Evolutionary conservation across 2,888 invertebrate genomes (phyloP).

Genomic region (Metallyticus violacea): DNA sequence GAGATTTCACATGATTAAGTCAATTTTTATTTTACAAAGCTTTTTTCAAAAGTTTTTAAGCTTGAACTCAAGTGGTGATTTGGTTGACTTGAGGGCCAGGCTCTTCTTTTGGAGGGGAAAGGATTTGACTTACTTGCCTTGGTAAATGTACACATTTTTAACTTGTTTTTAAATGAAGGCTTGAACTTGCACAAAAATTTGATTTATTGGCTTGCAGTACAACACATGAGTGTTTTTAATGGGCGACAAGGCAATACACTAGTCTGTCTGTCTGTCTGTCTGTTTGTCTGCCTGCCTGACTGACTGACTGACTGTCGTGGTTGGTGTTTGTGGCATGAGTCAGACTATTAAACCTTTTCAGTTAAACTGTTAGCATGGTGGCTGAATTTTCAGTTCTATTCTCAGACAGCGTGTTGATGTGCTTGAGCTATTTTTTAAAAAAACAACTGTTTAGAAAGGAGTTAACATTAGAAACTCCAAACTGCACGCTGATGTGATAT

Average conservation of each 20-base stretch:
- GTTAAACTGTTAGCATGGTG: slow-evolving; percentile 15
- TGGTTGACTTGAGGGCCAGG: slow-evolving; percentile 13
- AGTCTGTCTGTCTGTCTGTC: slow-evolving; percentile 10
- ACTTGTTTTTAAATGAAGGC: background rate
- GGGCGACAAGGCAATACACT: slow-evolving; percentile 22
- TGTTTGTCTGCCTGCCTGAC: slow-evolving; percentile 10
- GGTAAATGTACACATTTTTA: slow-evolving; percentile 3
- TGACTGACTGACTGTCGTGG: background rate
- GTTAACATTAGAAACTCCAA: slow-evolving; percentile 9
- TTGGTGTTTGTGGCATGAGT: slow-evolving; percentile 23
- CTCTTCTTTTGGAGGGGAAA: background rate
- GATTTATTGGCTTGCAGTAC: slow-evolving; percentile 21
- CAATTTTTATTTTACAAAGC: background rate
- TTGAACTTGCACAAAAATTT: background rate
- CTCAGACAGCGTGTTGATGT: slow-evolving; percentile 6
- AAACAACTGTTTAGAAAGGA: background rate
- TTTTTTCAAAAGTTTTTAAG: slow-evolving; percentile 8
- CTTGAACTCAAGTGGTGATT: slow-evolving; percentile 23
- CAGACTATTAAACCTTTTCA: background rate
- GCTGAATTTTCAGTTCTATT: background rate
- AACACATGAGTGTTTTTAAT: slow-evolving; percentile 18
- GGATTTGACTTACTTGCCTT: slow-evolving; percentile 1
- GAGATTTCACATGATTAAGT: background rate
- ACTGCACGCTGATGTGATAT: slow-evolving; percentile 7
- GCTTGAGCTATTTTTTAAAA: background rate